These are phyloP conservation scores for Metallyticus violacea DNA, from an alignment of 2,888 invertebrate species.

Conservation along the genomic window DNA sequence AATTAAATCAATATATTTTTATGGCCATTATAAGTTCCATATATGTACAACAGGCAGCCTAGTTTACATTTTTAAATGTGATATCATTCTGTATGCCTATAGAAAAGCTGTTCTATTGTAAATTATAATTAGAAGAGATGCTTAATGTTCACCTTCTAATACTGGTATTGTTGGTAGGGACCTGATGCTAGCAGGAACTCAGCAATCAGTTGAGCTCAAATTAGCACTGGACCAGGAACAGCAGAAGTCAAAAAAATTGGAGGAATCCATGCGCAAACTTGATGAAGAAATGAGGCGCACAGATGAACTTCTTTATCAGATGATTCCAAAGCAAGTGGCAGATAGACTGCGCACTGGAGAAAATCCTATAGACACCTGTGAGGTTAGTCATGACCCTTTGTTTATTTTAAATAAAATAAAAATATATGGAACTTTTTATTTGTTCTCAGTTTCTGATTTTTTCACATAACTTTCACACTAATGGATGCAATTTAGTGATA, in stretches of 20 bases:
- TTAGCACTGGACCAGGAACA: slow-evolving; percentile 94
- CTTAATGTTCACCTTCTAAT: not conserved
- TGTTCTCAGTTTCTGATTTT: too few relatives aligned
- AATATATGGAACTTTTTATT: too few relatives aligned
- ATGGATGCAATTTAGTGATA: too few relatives aligned
- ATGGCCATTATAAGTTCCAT: too few relatives aligned
- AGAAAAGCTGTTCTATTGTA: not conserved
- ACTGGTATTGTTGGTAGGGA: slow-evolving; percentile 61
- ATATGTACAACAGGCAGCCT: too few relatives aligned
- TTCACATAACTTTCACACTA: too few relatives aligned
- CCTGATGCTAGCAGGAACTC: slow-evolving; percentile 92
- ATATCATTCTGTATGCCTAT: too few relatives aligned
- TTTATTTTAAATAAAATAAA: not conserved
- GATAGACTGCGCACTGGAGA: slow-evolving; percentile 91
- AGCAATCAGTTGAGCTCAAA: slow-evolving; percentile 95
- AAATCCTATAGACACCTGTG: slow-evolving; percentile 93
- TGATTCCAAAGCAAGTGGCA: slow-evolving; percentile 98
- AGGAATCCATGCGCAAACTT: slow-evolving; percentile 92
- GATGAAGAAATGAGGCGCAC: slow-evolving; percentile 96
- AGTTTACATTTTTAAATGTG: too few relatives aligned
- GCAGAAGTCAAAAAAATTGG: slow-evolving; percentile 92
- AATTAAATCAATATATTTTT: too few relatives aligned
- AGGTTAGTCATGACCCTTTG: slow-evolving; percentile 57
- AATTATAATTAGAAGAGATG: not conserved
- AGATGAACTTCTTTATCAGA: slow-evolving; percentile 93